Percentiles rank a stretch among this genome's conserved stretches.
Conservation (phyloP, 2,113 vertebrate genomes). For the Sigmodon hispidus region DNA sequence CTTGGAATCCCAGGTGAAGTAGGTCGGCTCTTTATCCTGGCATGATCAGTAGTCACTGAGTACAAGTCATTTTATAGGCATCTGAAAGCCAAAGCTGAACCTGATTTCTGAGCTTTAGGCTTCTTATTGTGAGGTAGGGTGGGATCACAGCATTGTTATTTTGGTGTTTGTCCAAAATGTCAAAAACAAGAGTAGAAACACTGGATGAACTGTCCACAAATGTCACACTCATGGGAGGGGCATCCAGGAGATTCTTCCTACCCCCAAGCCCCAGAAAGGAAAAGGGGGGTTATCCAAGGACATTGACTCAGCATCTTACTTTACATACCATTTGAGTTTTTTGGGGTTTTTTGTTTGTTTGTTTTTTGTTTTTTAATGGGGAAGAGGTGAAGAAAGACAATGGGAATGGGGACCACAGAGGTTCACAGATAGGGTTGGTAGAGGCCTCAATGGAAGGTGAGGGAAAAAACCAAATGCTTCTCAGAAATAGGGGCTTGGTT, state of each 20-base stretch:
- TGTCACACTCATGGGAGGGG: background rate
- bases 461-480: background rate
- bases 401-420: background rate
- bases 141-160: background rate
- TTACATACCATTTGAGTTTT: background rate
- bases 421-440: accelerated
- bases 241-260: background rate
- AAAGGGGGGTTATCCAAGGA: background rate
- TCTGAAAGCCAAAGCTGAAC: background rate
- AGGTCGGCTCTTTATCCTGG: background rate
- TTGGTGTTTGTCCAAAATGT: background rate
- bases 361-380: no score
- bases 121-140: background rate
- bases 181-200: background rate
- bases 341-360: no score
- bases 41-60: accelerated
- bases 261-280: background rate
- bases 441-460: background rate
- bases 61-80: background rate
- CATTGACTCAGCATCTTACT: background rate
- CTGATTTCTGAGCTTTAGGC: background rate
- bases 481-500: background rate
- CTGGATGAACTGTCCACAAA: background rate
- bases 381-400: background rate
- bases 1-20: background rate